phyloP scores from a whole-genome alignment of 2,888 invertebrate species.

The Odontothrips loti region DNA sequence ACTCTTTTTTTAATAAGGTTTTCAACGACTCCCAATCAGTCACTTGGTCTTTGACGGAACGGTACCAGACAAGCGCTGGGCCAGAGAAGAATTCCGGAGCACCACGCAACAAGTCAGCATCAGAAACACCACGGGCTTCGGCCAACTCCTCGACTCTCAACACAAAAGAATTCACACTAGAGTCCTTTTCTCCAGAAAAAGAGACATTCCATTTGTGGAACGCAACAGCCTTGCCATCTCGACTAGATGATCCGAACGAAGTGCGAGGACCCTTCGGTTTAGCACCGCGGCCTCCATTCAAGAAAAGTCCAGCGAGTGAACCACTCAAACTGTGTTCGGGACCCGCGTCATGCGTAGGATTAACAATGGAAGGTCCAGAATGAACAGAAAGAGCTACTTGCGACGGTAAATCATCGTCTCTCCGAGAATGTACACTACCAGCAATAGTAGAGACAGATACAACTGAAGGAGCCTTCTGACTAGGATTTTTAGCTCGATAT shows the following conservation, averaged over 20 bases:
- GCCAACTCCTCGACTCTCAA: constrained; percentile 39
- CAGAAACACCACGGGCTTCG: constrained; percentile 34
- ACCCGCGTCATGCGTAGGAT: background rate
- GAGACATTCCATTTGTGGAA: constrained; percentile 36
- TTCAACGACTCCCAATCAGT: constrained; percentile 30
- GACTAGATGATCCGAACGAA: background rate
- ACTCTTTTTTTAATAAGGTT: constrained; percentile 32
- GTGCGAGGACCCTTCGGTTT: background rate
- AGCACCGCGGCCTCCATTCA: background rate
- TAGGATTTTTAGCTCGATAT: background rate
- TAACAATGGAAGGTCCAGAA: background rate
- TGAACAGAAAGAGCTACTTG: background rate
- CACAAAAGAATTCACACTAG: constrained; percentile 35
- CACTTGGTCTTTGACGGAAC: constrained; percentile 39
- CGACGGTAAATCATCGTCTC: background rate
- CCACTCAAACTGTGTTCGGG: background rate
- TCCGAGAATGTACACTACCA: background rate
- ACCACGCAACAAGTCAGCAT: constrained; percentile 35
- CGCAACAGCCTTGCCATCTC: background rate
- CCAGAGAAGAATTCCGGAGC: constrained; percentile 39
- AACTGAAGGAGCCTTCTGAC: background rate
- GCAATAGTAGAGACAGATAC: background rate
- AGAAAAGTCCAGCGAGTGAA: background rate
- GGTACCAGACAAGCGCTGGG: constrained; percentile 41
- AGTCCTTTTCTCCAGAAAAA: constrained; percentile 34